A percentile compares a stretch with the other conserved stretches of the same genome.
These are phyloP conservation scores for Heterohyrax brucei DNA, from an alignment of 2,797 vertebrate genomes.

Conservation along the genomic window DNA sequence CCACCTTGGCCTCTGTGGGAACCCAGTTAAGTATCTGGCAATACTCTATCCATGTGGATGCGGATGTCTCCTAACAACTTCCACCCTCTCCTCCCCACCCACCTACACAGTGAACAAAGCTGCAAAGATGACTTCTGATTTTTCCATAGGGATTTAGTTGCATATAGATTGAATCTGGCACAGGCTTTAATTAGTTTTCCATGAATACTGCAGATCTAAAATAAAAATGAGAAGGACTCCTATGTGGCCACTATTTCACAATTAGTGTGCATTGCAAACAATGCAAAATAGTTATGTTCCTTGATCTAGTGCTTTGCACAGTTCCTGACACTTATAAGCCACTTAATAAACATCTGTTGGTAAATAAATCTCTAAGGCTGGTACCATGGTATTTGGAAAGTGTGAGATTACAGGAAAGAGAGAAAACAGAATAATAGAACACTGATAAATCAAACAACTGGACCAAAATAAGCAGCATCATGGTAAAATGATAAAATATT, in stretches of 20 bases:
- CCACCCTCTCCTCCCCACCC: conserved; percentile 69
- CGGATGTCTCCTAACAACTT: conserved; percentile 85
- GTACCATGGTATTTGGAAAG: not conserved
- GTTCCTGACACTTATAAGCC: not conserved
- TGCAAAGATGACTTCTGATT: conserved; percentile 80
- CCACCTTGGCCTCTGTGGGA: conserved; percentile 89
- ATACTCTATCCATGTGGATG: conserved; percentile 77
- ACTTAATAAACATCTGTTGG: not conserved
- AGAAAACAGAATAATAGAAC: not conserved
- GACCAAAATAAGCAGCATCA: no score
- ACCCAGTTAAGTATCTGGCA: conserved; percentile 84
- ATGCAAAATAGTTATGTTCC: not conserved
- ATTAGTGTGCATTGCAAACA: not conserved
- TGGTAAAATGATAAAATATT: no score
- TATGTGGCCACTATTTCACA: not conserved
- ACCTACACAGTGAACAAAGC: conserved; percentile 77
- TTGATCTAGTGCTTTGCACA: not conserved
- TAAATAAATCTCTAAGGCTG: not conserved
- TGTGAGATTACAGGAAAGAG: not conserved
- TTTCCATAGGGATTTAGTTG: conserved; percentile 65
- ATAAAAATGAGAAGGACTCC: not conserved
- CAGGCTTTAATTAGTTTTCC: conserved; percentile 49
- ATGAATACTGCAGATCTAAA: conserved; percentile 17
- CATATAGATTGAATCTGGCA: conserved; percentile 48
- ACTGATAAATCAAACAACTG: not conserved